Percentiles rank a stretch among this genome's conserved stretches.
Evolutionary conservation across 2,797 vertebrate genomes (phyloP).

Genomic region (Rhabdophis nuchalis): DNA sequence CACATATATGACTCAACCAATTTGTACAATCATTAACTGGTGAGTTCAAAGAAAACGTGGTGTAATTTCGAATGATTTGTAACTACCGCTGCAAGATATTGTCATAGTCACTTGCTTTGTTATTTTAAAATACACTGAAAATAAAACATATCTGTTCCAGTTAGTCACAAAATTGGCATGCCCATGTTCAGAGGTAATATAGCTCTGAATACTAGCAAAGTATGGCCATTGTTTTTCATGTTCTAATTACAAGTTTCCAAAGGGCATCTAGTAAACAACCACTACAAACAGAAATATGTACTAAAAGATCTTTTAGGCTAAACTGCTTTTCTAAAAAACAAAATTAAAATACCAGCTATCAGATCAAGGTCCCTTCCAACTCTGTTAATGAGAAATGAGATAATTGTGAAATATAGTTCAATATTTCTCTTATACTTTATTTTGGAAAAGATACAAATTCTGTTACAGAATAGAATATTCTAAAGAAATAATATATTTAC

Average conservation of each 20-base stretch:
- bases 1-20: neutral
- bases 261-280: neutral
- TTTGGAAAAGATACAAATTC: neutral
- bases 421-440: neutral
- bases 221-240: neutral
- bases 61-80: neutral
- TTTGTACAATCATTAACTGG: fast-evolving
- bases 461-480: neutral
- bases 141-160: neutral
- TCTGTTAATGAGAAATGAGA: too few species aligned
- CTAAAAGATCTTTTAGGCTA: too few species aligned
- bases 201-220: neutral
- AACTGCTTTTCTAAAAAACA: neutral
- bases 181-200: neutral
- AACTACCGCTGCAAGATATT: neutral
- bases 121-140: neutral
- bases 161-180: neutral
- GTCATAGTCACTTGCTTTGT: neutral
- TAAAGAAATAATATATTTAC: neutral
- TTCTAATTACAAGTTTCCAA: neutral
- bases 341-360: neutral
- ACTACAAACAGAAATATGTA: neutral
- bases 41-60: neutral
- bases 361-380: too few species aligned
- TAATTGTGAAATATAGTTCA: neutral